A percentile compares a stretch with the other conserved stretches of the same genome.
phyloP scores from a whole-genome alignment of 2,113 vertebrate species.

The Nanger granti region DNA sequence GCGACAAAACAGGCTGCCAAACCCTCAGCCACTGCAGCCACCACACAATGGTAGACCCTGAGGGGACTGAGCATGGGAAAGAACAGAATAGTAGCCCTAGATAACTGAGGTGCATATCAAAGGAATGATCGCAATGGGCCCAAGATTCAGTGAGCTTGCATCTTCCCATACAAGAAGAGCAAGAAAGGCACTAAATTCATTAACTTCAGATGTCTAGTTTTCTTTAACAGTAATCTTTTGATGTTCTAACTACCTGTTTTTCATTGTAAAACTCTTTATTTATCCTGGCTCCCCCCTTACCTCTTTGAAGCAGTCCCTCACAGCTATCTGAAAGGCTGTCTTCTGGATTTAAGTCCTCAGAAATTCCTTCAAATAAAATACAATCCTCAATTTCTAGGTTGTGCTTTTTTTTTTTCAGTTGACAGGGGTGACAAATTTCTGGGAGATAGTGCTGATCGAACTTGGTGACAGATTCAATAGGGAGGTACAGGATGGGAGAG shows the following conservation, averaged over 20 bases:
- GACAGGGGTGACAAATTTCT: not conserved
- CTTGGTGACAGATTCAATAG: constrained; percentile 6
- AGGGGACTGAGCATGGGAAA: too few species aligned
- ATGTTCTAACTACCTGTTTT: not conserved
- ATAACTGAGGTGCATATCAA: not conserved
- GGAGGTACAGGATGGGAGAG: not conserved
- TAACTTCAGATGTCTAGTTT: not conserved
- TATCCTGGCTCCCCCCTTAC: not conserved
- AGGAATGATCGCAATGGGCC: not conserved
- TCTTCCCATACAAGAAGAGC: not conserved
- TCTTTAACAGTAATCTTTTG: not conserved
- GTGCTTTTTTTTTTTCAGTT: not conserved
- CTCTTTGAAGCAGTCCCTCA: not conserved
- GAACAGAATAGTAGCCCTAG: too few species aligned
- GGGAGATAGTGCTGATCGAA: not conserved
- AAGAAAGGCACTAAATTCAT: not conserved
- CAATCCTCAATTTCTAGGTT: not conserved
- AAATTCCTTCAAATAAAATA: not conserved
- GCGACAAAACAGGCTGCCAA: too few species aligned
- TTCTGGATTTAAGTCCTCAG: not conserved
- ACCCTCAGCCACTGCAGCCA: too few species aligned
- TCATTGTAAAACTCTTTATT: not conserved
- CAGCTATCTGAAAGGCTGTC: not conserved
- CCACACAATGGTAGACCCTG: too few species aligned
- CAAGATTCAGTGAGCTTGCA: not conserved